Evolutionary conservation across 2,113 vertebrate species (phyloP).

Genomic region (Bostrychus sinensis): DNA sequence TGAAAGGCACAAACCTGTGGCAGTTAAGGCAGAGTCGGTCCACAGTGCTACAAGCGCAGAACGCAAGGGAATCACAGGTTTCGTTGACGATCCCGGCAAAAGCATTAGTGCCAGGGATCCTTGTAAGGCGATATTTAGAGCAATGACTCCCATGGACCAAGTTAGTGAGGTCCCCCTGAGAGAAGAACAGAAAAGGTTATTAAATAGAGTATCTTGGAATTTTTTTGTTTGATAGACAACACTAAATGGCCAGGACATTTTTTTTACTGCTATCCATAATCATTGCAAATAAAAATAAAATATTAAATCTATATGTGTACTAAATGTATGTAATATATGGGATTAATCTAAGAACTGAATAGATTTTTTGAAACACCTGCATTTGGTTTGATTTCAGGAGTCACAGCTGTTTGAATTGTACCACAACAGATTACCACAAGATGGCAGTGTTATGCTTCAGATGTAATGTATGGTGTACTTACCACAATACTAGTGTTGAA

Average conservation of each 20-base stretch:
- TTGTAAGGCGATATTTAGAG: constrained; percentile 91
- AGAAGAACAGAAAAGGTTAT: background rate
- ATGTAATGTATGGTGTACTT: constrained; percentile 45
- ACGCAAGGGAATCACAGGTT: constrained; percentile 94
- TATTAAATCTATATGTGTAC: too few species aligned
- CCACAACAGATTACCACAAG: constrained; percentile 39
- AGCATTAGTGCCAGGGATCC: constrained; percentile 94
- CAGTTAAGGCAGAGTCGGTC: constrained; percentile 98
- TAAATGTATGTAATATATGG: too few species aligned
- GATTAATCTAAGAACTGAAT: too few species aligned
- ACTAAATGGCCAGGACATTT: background rate
- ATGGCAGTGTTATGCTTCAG: constrained; percentile 9
- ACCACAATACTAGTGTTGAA: constrained; percentile 97
- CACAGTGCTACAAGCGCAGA: constrained; percentile 98
- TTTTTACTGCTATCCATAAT: too few species aligned
- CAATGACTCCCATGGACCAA: constrained; percentile 97
- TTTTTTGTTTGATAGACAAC: background rate
- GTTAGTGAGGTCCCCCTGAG: constrained; percentile 95
- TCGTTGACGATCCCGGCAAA: constrained; percentile 98
- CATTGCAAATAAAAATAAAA: too few species aligned
- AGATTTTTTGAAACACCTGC: too few species aligned
- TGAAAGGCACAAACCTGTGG: constrained; percentile 83
- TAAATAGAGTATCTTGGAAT: background rate
- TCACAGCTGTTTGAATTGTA: background rate
- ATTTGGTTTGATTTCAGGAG: background rate